A percentile compares a stretch with the other conserved stretches of the same genome.
Conservation (phyloP, 2,888 invertebrate species). For the Cataglyphis cursor region DNA sequence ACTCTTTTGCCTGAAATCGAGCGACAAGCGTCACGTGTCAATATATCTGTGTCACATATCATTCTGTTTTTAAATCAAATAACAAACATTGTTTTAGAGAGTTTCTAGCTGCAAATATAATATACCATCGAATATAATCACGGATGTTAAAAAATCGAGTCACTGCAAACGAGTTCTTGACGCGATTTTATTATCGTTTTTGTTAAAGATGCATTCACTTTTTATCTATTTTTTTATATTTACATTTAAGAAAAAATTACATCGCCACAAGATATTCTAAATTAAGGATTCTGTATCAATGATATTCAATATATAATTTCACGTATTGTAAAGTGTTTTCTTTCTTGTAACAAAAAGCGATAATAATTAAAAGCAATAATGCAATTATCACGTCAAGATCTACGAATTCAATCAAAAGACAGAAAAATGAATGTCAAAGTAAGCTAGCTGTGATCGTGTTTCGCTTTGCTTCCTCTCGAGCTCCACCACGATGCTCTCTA, state of each 20-base stretch:
- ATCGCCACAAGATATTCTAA: not conserved
- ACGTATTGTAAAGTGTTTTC: not conserved
- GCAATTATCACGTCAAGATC: conserved; percentile 11
- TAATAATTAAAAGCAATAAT: conserved; percentile 7
- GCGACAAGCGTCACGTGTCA: conserved; percentile 3
- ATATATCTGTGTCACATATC: not conserved
- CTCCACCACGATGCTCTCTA: conserved; percentile 36
- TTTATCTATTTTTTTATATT: not conserved
- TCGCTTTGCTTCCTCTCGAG: conserved; percentile 57
- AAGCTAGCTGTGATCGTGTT: conserved; percentile 47
- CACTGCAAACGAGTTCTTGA: conserved; percentile 30
- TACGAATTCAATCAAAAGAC: not conserved
- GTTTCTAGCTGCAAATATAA: conserved; percentile 4
- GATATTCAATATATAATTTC: conserved; percentile 11
- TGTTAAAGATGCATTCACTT: not conserved
- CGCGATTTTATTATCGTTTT: conserved; percentile 36
- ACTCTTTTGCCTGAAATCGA: conserved; percentile 29
- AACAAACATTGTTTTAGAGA: conserved; percentile 5
- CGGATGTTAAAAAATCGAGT: conserved; percentile 18
- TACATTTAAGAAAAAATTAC: not conserved
- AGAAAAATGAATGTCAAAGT: conserved; percentile 18
- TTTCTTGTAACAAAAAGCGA: conserved; percentile 12
- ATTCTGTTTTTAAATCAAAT: conserved; percentile 10
- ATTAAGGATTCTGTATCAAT: not conserved
- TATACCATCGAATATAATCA: conserved; percentile 27